phyloP scores from a whole-genome alignment of 2,797 vertebrate species.

The Sitta carolinensis region DNA sequence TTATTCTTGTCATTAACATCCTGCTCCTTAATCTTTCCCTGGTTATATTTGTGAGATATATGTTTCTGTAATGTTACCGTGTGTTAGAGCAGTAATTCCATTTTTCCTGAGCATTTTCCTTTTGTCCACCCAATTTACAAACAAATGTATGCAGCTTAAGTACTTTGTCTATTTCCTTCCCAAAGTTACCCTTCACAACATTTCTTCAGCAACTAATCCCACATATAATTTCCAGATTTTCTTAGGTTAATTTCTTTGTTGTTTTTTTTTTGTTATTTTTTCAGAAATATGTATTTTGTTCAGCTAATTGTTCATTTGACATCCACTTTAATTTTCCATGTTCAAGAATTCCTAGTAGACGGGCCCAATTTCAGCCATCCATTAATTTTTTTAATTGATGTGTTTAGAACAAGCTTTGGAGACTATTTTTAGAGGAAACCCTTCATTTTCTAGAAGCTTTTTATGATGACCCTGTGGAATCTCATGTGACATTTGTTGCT shows the following conservation, averaged over 20 bases:
- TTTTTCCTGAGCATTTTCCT: conserved; percentile 58
- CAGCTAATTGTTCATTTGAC: neutral
- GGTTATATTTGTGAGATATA: conserved; percentile 39
- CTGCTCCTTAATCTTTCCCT: conserved; percentile 56
- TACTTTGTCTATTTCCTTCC: conserved; percentile 41
- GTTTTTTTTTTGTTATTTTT: conserved; percentile 10
- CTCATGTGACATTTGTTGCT: conserved; percentile 49
- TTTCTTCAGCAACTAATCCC: conserved; percentile 61
- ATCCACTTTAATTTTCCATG: neutral
- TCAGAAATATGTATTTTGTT: neutral
- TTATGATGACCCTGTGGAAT: conserved; percentile 25
- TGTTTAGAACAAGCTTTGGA: neutral
- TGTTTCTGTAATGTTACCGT: neutral
- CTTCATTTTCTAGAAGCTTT: conserved; percentile 29
- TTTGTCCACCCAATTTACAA: conserved; percentile 65
- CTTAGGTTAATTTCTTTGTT: conserved; percentile 38
- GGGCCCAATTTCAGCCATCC: conserved; percentile 38
- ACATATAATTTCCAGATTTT: conserved; percentile 41
- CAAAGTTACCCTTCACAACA: conserved; percentile 37
- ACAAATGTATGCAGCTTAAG: conserved; percentile 66
- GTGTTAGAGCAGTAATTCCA: conserved; percentile 51
- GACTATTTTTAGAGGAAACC: conserved; percentile 21
- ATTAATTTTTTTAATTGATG: conserved; percentile 12
- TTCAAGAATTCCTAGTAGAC: conserved; percentile 12
- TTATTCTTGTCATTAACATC: conserved; percentile 50